Conservation (phyloP, 2,888 invertebrate species). For the Aspidiotus destructor region DNA sequence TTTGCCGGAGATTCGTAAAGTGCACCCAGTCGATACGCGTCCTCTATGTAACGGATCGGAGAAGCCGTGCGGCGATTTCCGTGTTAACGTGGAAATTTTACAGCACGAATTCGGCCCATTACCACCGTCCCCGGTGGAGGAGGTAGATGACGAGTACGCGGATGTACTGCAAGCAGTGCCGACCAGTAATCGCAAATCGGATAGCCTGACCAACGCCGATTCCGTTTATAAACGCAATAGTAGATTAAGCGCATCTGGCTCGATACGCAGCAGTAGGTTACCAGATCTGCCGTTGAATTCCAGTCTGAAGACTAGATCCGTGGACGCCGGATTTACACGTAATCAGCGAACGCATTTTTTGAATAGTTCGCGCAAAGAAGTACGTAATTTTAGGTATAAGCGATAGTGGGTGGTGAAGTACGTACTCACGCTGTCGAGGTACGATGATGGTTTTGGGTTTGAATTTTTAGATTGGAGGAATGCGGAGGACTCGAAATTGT, state of each 20-base stretch:
- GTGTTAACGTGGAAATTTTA: conserved; percentile 53
- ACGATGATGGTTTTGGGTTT: too few species aligned
- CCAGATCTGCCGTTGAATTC: conserved; percentile 43
- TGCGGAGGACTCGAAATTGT: too few species aligned
- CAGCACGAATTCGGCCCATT: conserved; percentile 55
- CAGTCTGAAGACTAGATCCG: conserved; percentile 72
- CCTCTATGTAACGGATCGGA: conserved; percentile 23
- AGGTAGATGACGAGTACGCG: conserved; percentile 64
- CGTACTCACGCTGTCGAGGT: too few species aligned
- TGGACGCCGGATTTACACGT: conserved; percentile 66
- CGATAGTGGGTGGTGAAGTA: too few species aligned
- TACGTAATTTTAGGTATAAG: conserved; percentile 35
- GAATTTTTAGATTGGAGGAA: too few species aligned
- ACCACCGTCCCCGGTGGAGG: conserved; percentile 74
- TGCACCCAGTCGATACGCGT: background rate
- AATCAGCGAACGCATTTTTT: conserved; percentile 41
- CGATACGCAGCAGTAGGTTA: conserved; percentile 37
- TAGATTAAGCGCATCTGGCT: conserved; percentile 22
- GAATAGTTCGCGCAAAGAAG: conserved; percentile 43
- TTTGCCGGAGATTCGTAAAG: conserved; percentile 18
- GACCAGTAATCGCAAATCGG: conserved; percentile 43
- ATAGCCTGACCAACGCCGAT: conserved; percentile 11
- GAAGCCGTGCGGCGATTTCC: conserved; percentile 40
- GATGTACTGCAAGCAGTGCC: conserved; percentile 51
- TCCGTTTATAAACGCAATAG: conserved; percentile 17